These are phyloP conservation scores for Limulus polyphemus DNA, from an alignment of 2,888 invertebrate genomes.

Conservation along the genomic window DNA sequence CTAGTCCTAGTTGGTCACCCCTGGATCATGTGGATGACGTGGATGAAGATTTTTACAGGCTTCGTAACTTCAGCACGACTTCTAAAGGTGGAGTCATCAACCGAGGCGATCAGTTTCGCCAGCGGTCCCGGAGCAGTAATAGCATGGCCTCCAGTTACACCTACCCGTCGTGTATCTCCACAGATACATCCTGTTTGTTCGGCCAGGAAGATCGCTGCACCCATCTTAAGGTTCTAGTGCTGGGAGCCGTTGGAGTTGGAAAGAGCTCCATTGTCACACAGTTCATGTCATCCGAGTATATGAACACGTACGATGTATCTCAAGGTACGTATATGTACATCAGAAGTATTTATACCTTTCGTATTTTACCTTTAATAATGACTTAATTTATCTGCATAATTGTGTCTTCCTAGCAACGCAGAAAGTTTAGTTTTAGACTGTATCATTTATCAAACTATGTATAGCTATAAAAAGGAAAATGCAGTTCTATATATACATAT, in stretches of 20 bases:
- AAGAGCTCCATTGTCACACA: conserved; percentile 55
- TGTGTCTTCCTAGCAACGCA: no score
- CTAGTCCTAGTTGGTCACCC: conserved; percentile 10
- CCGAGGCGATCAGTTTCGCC: conserved; percentile 59
- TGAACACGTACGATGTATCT: conserved; percentile 57
- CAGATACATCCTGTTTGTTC: background rate
- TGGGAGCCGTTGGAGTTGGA: conserved; percentile 52
- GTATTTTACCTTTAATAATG: no score
- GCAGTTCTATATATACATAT: no score
- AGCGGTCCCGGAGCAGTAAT: conserved; percentile 67
- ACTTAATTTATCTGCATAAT: no score
- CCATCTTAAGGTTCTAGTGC: conserved; percentile 46
- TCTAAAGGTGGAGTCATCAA: conserved; percentile 74
- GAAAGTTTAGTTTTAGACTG: no score
- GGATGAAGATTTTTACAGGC: conserved; percentile 77
- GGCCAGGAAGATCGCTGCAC: background rate
- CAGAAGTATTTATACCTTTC: no score
- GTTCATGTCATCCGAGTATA: conserved; percentile 56
- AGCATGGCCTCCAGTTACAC: conserved; percentile 53
- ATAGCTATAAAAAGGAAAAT: no score
- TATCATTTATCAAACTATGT: no score
- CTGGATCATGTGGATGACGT: conserved; percentile 38
- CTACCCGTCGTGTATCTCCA: conserved; percentile 10
- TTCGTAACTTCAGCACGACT: conserved; percentile 86
- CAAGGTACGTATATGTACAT: background rate